Base-by-base conservation (phyloP, 2,888 invertebrate genomes). In the Caradrina clavipalpis region DNA sequence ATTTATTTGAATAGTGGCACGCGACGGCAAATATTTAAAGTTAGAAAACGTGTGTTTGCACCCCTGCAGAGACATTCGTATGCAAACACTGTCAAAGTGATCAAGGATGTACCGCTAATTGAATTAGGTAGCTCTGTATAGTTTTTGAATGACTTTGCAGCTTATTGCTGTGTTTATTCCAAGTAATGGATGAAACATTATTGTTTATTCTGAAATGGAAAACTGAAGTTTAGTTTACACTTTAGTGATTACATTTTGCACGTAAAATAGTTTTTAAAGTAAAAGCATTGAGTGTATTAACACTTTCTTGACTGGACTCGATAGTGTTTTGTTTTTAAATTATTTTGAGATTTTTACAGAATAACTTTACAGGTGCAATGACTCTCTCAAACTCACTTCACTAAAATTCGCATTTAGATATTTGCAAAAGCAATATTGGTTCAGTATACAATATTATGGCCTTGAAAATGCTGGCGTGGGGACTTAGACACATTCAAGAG, bases 21-120 rank as follows among this genome's bases (percentile, higher is more conserved):
- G 84, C 88, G 87, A 79, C 84, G 75, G 90, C 87, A 93, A 93
- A 94, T 93, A 92, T 93, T 94, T 94, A 89, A 90, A 88, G 84
- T 87, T 83, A 90, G 88, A 91, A 92, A 91, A 91, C 90, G 90
- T 88, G 80, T 89, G 86, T 90, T 89, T 88, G 87, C 86, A 76
- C 81, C 83, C 70, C 76, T 82, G 77, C 81, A 79, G 83, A 80
- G 83, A 88, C 85, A 86, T 85, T 83, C 81, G 83, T 78, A 67
- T 76, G 83, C 86, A 90, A 90, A 90, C 82, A 88, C 82, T 78
- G 82, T 82, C 90, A 89, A 88, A 89, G 86, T 87, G 87, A 92
- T 91, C 86, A 87, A 85, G 83, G 77, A 77, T 86, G 77, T 80
- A 68, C 64, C 58, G 74, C 70, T 86, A 82, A 86, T 83, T 84